Percentiles rank a stretch among this genome's conserved stretches.
phyloP scores from a whole-genome alignment of 2,797 vertebrate species.

The Prunella strophiata region DNA sequence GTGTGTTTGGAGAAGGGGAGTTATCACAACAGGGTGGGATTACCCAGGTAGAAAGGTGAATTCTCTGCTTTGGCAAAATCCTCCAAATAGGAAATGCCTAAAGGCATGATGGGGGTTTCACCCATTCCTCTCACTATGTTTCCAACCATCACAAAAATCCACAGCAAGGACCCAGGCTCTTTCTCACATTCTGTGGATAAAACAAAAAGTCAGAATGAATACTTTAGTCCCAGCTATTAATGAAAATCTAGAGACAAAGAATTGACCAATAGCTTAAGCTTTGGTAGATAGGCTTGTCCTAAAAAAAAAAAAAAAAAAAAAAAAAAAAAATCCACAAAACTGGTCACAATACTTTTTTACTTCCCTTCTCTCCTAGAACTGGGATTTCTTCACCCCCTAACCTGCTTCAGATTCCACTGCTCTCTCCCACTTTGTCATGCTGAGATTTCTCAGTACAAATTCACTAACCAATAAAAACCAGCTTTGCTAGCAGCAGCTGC shows the following conservation, averaged over 20 bases:
- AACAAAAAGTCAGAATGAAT: neutral
- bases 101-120: conserved; percentile 91
- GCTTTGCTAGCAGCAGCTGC: neutral
- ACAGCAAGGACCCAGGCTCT: conserved; percentile 86
- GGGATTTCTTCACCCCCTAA: neutral
- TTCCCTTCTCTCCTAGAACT: neutral
- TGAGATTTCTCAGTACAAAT: neutral
- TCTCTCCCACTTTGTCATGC: neutral
- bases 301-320: rapidly evolving
- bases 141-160: conserved; percentile 91
- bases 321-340: too few species aligned
- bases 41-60: conserved; percentile 92
- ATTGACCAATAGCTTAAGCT: neutral
- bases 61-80: conserved; percentile 91
- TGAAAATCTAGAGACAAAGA: neutral
- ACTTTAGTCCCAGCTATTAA: neutral
- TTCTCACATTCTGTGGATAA: conserved; percentile 79
- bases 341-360: neutral
- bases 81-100: conserved; percentile 93
- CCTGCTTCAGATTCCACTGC: neutral
- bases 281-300: neutral
- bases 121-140: conserved; percentile 91
- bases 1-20: neutral
- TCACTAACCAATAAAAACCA: neutral
- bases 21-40: neutral